Percentiles rank a stretch among this genome's conserved stretches.
These are phyloP conservation scores for Ailurus styani DNA, from an alignment of 2,113 vertebrate genomes.

Conservation along the genomic window DNA sequence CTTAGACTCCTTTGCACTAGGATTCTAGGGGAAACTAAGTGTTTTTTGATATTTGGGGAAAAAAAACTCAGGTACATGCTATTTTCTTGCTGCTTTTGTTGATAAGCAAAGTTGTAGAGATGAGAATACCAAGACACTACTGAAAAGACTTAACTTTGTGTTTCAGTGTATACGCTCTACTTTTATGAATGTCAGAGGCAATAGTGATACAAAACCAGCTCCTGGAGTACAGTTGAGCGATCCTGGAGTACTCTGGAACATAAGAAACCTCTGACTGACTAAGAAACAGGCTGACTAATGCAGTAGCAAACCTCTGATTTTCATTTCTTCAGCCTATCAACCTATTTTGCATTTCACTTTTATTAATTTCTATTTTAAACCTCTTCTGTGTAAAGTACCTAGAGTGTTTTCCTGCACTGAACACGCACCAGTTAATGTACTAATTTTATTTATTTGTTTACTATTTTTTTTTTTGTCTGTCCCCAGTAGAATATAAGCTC, in stretches of 20 bases:
- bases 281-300: too few species aligned
- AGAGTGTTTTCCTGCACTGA: background rate
- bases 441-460: background rate
- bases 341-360: background rate
- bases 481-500: background rate
- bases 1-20: background rate
- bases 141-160: background rate
- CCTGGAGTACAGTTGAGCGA: background rate
- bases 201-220: background rate
- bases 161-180: background rate
- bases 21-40: background rate
- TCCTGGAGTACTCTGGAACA: background rate
- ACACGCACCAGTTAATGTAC: background rate
- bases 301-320: background rate
- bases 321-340: background rate
- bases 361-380: background rate
- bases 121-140: background rate
- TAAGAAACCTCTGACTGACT: too few species aligned
- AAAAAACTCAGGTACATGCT: background rate
- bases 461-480: background rate
- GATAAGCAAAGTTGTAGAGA: background rate
- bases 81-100: background rate
- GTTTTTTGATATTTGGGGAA: background rate
- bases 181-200: background rate
- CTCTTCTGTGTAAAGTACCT: background rate